Evolutionary conservation across 2,797 vertebrate species (phyloP), one percentile per base, ranked within the genome.

Genomic region (Gymnocypris eckloni): DNA sequence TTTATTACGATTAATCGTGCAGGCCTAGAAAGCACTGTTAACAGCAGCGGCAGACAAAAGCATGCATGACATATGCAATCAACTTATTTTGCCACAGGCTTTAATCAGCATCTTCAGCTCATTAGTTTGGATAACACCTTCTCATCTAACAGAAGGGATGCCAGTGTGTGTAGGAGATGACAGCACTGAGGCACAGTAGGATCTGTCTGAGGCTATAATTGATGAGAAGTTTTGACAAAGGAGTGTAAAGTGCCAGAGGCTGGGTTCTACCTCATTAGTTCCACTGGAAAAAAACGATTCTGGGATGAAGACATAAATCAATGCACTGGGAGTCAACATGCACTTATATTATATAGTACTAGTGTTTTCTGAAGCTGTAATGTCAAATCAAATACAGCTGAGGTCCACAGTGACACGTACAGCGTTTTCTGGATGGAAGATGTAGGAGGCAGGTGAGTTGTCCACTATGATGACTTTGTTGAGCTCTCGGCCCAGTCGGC

Each of bases 341-440:
- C 43, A 43, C 39, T 39, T 67, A 15, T 41, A 43, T 43, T 28
- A 43, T 18, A 78, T 1, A 59, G 52, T 39, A 13, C 22, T 22
- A 76, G 33, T 16, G 20, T 41, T 15, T 56, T 77, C 6, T 56
- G 33, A 39, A 12, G 12, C 33, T n/a, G 52, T 56, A 37, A 56
- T n/a, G 75, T 69, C 18, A 33, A 10, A 43, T 69, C 6, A 39
- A 39, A 12, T 66, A 22, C 28, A 45, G 25, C 4, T 18, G 43
- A 10, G 39, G 56, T 13, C 59, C 48, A 7, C 4, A 15, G 6
- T 43, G 59, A 48, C 22, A 96, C 97, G 95, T 92, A 99, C 98
- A 88, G 98, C 98, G 66, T 99, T 99, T 93, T 99, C 98, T 1
- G 98, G 98, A 88, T 99, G 98, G 96, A 99, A 99, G 96, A 98